These are phyloP conservation scores for Pollenia labialis DNA, from an alignment of 2,888 invertebrate genomes.

Conservation along the genomic window DNA sequence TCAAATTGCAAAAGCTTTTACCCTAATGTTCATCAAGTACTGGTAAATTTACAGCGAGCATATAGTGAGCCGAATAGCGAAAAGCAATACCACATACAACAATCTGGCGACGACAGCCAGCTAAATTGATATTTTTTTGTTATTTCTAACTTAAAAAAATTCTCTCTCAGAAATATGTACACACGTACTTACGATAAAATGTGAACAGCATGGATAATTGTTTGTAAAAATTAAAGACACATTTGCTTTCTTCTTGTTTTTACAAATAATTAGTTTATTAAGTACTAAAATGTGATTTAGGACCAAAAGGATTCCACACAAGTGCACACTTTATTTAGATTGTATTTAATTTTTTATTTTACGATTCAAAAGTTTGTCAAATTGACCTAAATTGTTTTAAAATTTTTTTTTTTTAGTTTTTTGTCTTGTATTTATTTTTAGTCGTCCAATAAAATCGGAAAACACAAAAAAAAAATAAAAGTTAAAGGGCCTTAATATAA, in stretches of 20 bases:
- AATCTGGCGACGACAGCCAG: slow-evolving; percentile 73
- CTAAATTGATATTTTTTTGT: slow-evolving; percentile 71
- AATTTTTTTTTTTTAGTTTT: neutral
- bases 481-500: slow-evolving; percentile 31
- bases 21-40: neutral
- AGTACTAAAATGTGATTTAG: slow-evolving; percentile 26
- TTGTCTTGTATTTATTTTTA: slow-evolving; percentile 51
- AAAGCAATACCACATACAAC: slow-evolving; percentile 61
- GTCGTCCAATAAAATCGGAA: slow-evolving; percentile 37
- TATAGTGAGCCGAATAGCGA: slow-evolving; percentile 32
- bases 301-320: slow-evolving; percentile 20
- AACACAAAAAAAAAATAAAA: slow-evolving; percentile 11
- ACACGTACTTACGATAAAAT: slow-evolving; percentile 3
- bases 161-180: neutral
- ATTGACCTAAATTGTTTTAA: slow-evolving; percentile 40
- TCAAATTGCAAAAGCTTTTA: neutral
- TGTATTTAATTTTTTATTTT: neutral
- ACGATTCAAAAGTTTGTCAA: slow-evolving; percentile 41
- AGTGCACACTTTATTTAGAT: slow-evolving; percentile 19
- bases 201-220: slow-evolving; percentile 5
- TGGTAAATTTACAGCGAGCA: neutral
- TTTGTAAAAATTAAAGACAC: slow-evolving; percentile 19
- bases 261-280: slow-evolving; percentile 48
- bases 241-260: slow-evolving; percentile 14
- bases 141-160: slow-evolving; percentile 22